Evolutionary conservation across 35 echinoderm and acorn worm genomes (phyloP), one percentile per base, ranked within the genome.

Genomic region (Acanthaster planci): DNA sequence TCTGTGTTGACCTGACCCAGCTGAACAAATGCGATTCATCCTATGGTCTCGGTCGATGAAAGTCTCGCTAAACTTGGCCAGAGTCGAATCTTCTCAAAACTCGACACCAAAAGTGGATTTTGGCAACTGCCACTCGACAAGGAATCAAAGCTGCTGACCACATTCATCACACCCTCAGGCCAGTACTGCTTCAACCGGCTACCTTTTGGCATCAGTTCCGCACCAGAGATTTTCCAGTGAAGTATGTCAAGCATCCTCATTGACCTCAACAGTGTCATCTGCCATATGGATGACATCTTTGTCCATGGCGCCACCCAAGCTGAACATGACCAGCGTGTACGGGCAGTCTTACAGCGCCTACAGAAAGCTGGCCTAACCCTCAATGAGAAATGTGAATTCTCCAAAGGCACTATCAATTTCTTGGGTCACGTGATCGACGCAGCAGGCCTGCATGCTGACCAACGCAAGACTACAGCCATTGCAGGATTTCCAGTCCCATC

Each of bases 131-230:
- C 86, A 6, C 58, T 89, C 36, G 76, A 80, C 68, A 56, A 57
- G 15, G 76, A 89, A 14, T 89, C 86, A 23, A 34, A 39, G n/a
- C 40, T 80, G 37, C 67, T 90, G 0, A 90, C 83, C 10, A 90
- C 83, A 18, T 94, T 94, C 88, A 87, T 89, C 6, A 85, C 86
- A 67, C 92, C 92, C 17, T 89, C 80, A 54, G 86, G 93, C 30
- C 79, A 85, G 55, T 95, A 81, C 31, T 39, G 18, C 17, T 95
- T 91, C 47, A 90, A 86, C 55, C 55, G 93, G 14, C 36, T 91
- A 36, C 93, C 88, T 7, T 95, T 95, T 53, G 87, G 93, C 21
- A 91, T 95, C 12, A 85, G 79, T 50, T 91, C 78, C 9, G 93
- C 78, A 23, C 93, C 84, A 22, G 89, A 95, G 68, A 37, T 82